Base-by-base conservation (phyloP, 2,797 vertebrate genomes). In the Rhinella marina region DNA sequence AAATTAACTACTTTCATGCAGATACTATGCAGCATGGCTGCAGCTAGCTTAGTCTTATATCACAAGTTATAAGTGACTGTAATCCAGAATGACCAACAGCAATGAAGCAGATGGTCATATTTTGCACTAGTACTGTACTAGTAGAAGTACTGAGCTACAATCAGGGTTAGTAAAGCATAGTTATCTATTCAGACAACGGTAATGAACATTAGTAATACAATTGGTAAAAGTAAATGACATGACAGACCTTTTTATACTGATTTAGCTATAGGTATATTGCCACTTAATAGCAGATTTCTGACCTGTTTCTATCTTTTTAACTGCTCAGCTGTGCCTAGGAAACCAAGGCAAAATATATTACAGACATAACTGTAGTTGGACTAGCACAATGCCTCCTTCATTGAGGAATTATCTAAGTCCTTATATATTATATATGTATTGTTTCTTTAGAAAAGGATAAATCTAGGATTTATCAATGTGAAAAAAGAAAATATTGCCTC, bases 371-470 rank as follows among this genome's bases (percentile, higher is more conserved):
- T 25, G 62, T 64, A 72, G 23, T 8, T 62, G 56, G 56, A 57
- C 64, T 73, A 61, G 32, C 79, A 82, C 57, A 76, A 32, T 21
- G 56, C 32, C 21, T 56, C 54, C 54, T 52, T 64, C 10, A 84
- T 76, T 85, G 83, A 76, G 61, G 72, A 81, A 84, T 84, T 79
- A 80, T 56, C 76, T 88, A 84, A 54, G 21, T 84, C 27, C 56
- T 61, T 84, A 66, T 68, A 78, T 80, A 83, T 87, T 87, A 88
- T 57, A 73, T 87, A 68, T 72, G 21, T 81, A 61, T 72, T 57
- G 84, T 81, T 89, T 78, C 88, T 79, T 29, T 66, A 75, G 68
- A 57, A 72, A 81, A 68, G 27, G 23, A 52, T 86, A 87, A 82
- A 80, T 87, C 57, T 54, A 50, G 62, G 0, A 17, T 56, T 16